Conservation (phyloP, 2,113 vertebrate genomes). For the Actenoides hombroni region DNA sequence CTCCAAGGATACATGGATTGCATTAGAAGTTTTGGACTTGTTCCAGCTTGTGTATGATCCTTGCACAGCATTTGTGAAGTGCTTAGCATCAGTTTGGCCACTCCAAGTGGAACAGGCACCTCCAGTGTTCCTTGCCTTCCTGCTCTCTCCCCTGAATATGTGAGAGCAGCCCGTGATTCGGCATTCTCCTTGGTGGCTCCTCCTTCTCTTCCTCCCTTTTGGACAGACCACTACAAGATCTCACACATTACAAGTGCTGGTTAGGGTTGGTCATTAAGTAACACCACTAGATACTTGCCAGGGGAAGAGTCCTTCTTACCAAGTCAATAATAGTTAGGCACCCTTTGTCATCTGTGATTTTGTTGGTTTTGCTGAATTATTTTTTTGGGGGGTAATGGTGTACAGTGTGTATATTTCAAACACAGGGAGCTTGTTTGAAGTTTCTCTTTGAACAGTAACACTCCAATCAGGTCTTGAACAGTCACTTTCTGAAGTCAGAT, state of each 20-base stretch:
- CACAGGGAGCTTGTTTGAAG: not conserved
- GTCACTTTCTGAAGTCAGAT: not conserved
- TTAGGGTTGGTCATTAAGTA: not conserved
- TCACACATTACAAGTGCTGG: not conserved
- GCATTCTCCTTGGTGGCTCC: not conserved
- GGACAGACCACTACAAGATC: not conserved
- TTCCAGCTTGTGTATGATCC: not conserved
- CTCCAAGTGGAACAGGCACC: not conserved
- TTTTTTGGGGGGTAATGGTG: not conserved
- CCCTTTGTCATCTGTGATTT: not conserved
- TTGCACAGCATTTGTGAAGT: not conserved
- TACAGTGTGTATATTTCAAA: not conserved
- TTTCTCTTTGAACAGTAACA: not conserved
- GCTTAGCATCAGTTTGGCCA: not conserved
- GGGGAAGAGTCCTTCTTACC: not conserved
- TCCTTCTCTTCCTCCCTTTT: not conserved
- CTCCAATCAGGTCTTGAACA: not conserved
- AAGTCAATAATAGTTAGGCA: not conserved
- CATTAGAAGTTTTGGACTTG: not conserved
- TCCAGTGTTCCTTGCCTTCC: not conserved
- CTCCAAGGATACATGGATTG: not conserved
- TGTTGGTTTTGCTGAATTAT: not conserved
- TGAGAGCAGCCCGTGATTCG: not conserved
- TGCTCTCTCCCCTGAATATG: not conserved
- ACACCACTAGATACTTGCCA: not conserved